Percentiles rank a stretch among this genome's conserved stretches.
Conservation (phyloP, 2,797 vertebrate species). For the Parambassis ranga region DNA sequence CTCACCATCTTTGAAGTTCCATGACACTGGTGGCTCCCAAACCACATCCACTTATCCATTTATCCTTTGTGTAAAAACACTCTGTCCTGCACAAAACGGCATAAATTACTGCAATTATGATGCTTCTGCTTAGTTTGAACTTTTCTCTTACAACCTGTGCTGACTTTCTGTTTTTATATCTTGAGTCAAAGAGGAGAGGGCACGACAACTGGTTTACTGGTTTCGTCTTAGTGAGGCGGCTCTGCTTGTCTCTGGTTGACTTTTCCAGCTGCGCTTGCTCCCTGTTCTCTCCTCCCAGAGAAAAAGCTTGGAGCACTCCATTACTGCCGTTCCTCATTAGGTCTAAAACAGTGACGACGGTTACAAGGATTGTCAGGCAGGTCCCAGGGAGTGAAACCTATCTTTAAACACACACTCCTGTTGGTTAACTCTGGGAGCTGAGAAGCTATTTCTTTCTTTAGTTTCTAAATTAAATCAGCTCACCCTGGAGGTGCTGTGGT, state of each 20-base stretch:
- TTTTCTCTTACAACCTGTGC: slow-evolving; percentile 9
- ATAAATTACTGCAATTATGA: slow-evolving; percentile 62
- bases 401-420: slow-evolving; percentile 55
- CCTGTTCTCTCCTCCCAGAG: slow-evolving; percentile 9
- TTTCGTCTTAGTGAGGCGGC: slow-evolving; percentile 17
- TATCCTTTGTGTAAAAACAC: slow-evolving; percentile 41
- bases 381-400: slow-evolving; percentile 54
- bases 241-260: background rate
- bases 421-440: slow-evolving; percentile 27
- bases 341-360: slow-evolving; percentile 33
- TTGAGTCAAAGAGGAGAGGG: background rate
- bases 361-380: slow-evolving; percentile 54
- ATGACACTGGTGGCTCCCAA: slow-evolving; percentile 32
- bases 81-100: slow-evolving; percentile 38
- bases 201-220: background rate
- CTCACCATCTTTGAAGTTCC: slow-evolving; percentile 53
- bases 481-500: slow-evolving; percentile 1
- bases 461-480: slow-evolving; percentile 33
- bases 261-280: slow-evolving; percentile 32
- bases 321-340: slow-evolving; percentile 62
- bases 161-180: slow-evolving; percentile 21
- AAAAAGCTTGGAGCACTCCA: slow-evolving; percentile 34
- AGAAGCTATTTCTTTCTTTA: slow-evolving; percentile 19
- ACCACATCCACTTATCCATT: slow-evolving; percentile 49
- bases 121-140: slow-evolving; percentile 43